Base-by-base conservation (phyloP, 2,888 invertebrate species). In the Cetonia aurata region DNA sequence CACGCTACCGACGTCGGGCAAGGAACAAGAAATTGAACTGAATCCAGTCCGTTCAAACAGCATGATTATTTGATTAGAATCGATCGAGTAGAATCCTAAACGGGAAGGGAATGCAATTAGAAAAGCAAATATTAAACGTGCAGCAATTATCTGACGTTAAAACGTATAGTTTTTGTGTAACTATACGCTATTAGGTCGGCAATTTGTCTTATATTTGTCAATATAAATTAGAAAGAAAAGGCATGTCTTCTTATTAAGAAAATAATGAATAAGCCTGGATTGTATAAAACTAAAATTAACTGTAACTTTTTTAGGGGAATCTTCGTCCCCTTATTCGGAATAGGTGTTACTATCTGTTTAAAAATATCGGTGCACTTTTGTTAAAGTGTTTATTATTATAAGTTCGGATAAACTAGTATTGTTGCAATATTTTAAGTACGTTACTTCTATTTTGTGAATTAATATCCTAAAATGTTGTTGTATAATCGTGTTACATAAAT, bases 21-120 rank as follows among this genome's bases (percentile, higher is more conserved):
- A 48, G 41, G 31, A 48, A 62, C 33, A 33, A 62, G 62, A 31
- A 50, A 48, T 37, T 48, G 48, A 33, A 62, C 15, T 31, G 48
- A 62, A 62, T 62, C 48, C 62, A 48, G 48, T 50, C 33, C 62
- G 33, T 50, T 62, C 48, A 62, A 62, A 62, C 62, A 62, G 9
- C 31, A 50, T 62, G 62, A 62, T 62, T 62, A 62, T 62, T 62
- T 62, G 48, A 62, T 17, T 62, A 33, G 31, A 62, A 62, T 62
- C 62, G 48, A 62, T 62, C 48, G 25, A 9, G 12, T 33, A 25
- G 46, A 37, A 62, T 50, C 15, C 48, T 33, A 62, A 48, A 62
- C 42, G 62, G 42, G 48, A 31, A 62, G 4, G 48, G 25, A 33
- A 62, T 50, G 33, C 48, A 62, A 62, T 62, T 62, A 62, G 31